phyloP scores from a whole-genome alignment of 2,797 vertebrate species.

The Caiman crocodilus region DNA sequence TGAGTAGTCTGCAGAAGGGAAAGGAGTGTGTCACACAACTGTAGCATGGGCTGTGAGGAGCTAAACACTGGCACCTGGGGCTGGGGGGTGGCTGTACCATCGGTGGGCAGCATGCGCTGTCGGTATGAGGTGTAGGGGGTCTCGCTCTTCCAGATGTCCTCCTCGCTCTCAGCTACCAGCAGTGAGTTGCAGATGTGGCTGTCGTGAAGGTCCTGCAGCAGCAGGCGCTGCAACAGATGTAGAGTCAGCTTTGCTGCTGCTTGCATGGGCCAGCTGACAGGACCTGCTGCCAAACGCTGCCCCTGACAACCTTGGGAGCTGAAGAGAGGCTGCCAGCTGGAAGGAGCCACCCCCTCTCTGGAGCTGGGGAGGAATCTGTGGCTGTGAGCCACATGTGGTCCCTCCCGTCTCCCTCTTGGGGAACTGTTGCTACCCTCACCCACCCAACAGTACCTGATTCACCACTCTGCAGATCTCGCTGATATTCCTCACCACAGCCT shows the following conservation, averaged over 20 bases:
- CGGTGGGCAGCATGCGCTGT: conserved; percentile 85
- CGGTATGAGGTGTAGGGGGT: conserved; percentile 87
- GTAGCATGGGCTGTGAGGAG: not conserved
- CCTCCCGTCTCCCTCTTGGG: not conserved
- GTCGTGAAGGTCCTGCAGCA: conserved; percentile 97
- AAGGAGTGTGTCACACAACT: not conserved
- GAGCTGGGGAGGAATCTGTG: not conserved
- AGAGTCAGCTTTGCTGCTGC: not conserved
- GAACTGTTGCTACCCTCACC: not conserved
- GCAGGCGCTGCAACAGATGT: conserved; percentile 84
- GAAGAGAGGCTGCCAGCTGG: not conserved
- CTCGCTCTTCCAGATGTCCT: conserved; percentile 98
- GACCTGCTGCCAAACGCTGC: not conserved
- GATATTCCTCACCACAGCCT: conserved; percentile 90
- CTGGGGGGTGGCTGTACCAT: conserved; percentile 82
- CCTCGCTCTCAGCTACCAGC: conserved; percentile 97
- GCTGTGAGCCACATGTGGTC: not conserved
- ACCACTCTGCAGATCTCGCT: conserved; percentile 95
- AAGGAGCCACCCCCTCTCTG: not conserved
- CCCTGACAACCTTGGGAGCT: not conserved
- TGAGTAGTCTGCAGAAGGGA: conserved; percentile 86
- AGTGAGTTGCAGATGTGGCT: conserved; percentile 95
- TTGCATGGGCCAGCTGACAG: not conserved
- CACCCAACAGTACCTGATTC: conserved; percentile 89
- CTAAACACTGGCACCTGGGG: not conserved